These are phyloP conservation scores for Psylliodes chrysocephalus DNA, from an alignment of 2,888 invertebrate genomes.

Conservation along the genomic window DNA sequence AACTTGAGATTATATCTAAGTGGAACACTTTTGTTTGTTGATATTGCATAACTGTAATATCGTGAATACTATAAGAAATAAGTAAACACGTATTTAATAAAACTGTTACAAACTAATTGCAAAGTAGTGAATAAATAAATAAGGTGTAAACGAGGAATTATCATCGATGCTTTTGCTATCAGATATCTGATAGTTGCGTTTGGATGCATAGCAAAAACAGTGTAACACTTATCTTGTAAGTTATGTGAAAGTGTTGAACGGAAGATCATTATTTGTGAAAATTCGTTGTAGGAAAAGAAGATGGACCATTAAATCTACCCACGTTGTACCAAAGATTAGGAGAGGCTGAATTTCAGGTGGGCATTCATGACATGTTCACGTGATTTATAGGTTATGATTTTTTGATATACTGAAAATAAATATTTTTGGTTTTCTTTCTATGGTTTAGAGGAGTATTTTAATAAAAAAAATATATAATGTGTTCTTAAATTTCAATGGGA, in stretches of 20 bases:
- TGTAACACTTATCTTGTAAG: conserved; percentile 22
- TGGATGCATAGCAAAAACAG: conserved; percentile 3
- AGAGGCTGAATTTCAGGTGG: background rate
- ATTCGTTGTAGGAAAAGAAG: background rate
- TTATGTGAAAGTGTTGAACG: conserved; percentile 16
- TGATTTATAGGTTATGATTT: too few species aligned
- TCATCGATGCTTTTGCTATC: conserved; percentile 1
- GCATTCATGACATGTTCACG: too few species aligned
- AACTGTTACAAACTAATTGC: background rate
- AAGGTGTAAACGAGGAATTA: background rate
- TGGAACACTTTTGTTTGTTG: conserved; percentile 3
- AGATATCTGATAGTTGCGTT: background rate
- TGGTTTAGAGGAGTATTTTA: too few species aligned
- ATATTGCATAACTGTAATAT: background rate
- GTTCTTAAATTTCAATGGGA: too few species aligned
- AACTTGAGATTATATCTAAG: too few species aligned
- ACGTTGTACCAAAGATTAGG: background rate
- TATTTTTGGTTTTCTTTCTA: too few species aligned
- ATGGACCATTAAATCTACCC: background rate
- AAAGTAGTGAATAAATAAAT: too few species aligned
- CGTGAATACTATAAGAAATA: background rate
- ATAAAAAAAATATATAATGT: too few species aligned
- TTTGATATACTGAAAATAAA: too few species aligned
- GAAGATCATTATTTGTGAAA: background rate
- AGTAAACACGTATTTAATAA: background rate